Percentiles rank a stretch among this genome's conserved stretches.
Evolutionary conservation across 2,113 vertebrate species (phyloP).

Genomic region (Ictidomys tridecemlineatus): DNA sequence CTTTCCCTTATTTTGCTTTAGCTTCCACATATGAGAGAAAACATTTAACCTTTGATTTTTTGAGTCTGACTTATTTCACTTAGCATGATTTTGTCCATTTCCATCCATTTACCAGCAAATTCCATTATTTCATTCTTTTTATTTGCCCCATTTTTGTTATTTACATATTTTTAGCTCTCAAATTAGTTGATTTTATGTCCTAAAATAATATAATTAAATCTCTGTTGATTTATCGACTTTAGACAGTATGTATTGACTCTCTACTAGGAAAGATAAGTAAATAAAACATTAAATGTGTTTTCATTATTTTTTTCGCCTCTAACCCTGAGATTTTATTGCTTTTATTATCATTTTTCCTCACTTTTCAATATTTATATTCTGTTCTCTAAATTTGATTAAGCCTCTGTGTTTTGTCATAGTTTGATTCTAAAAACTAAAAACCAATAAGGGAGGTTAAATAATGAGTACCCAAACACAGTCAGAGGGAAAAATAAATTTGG

Average conservation of each 20-base stretch:
- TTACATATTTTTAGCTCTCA: slow-evolving; percentile 33
- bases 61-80: no score
- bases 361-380: slow-evolving; percentile 41
- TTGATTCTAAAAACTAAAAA: slow-evolving; percentile 42
- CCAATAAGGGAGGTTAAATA: not conserved
- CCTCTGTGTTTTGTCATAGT: not conserved
- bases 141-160: not conserved
- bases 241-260: not conserved
- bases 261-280: not conserved
- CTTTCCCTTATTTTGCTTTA: no score
- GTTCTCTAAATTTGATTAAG: slow-evolving; percentile 18
- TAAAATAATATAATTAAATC: slow-evolving; percentile 32
- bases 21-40: no score
- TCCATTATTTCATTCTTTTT: no score
- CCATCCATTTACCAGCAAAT: no score
- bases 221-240: not conserved
- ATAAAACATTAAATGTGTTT: not conserved
- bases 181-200: slow-evolving; percentile 13
- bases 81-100: no score
- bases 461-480: no score
- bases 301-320: not conserved
- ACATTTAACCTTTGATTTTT: no score
- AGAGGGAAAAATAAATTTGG: not conserved
- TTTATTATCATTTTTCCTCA: slow-evolving; percentile 49
- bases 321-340: not conserved